phyloP scores from a whole-genome alignment of 2,113 vertebrate genomes.

The Deroptyus accipitrinus region DNA sequence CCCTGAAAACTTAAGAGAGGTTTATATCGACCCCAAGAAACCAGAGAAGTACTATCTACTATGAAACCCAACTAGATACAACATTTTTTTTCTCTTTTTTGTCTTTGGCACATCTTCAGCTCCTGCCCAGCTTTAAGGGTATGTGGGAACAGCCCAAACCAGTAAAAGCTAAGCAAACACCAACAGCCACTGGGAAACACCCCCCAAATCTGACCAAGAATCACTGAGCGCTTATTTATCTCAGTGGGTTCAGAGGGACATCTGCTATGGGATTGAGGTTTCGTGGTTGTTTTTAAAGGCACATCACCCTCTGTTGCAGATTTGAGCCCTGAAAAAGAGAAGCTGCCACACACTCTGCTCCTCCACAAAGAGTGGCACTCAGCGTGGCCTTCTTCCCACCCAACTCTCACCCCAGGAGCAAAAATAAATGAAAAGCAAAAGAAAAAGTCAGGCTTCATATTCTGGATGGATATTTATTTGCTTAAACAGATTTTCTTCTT shows the following conservation, averaged over 20 bases:
- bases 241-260: neutral
- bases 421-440: slow-evolving; percentile 43
- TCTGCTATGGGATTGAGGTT: neutral
- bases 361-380: neutral
- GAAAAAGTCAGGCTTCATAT: slow-evolving; percentile 47
- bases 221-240: neutral
- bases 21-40: neutral
- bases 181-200: neutral
- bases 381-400: neutral
- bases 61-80: neutral
- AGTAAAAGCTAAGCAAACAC: neutral
- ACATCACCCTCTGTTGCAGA: neutral
- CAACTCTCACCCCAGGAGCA: neutral
- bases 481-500: slow-evolving; percentile 48
- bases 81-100: neutral
- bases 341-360: neutral
- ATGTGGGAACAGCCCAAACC: neutral
- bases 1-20: neutral
- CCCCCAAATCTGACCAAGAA: neutral
- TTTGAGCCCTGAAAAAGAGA: neutral
- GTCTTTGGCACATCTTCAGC: neutral
- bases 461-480: slow-evolving; percentile 68
- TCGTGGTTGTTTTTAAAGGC: neutral
- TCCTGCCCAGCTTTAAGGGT: neutral
- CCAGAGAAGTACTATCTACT: neutral